A percentile compares a stretch with the other conserved stretches of the same genome.
These are phyloP conservation scores for Gasteruption jaculator DNA, from an alignment of 2,888 invertebrate genomes.

Conservation along the genomic window DNA sequence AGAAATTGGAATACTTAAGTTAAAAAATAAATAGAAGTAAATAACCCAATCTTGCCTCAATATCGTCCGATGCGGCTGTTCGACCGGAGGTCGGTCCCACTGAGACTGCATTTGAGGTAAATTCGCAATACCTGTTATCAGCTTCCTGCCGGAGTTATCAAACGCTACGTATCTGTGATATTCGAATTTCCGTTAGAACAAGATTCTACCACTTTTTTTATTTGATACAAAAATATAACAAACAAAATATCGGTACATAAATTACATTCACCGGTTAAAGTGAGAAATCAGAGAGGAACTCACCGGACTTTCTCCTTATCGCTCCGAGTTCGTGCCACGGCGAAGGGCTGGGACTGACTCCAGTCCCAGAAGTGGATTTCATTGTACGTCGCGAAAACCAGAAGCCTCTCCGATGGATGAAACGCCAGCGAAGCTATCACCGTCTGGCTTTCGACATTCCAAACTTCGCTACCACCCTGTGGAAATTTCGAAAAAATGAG, in stretches of 20 bases:
- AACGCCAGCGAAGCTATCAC: slow-evolving; percentile 84
- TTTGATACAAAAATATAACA: slow-evolving; percentile 7
- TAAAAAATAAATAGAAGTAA: too few species aligned
- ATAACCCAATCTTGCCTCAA: slow-evolving; percentile 28
- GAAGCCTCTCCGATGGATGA: slow-evolving; percentile 75
- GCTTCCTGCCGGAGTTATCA: slow-evolving; percentile 73
- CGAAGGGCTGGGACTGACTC: slow-evolving; percentile 72
- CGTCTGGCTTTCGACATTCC: slow-evolving; percentile 69
- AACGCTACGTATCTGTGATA: slow-evolving; percentile 75
- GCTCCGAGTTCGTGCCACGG: slow-evolving; percentile 69
- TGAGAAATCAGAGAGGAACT: slow-evolving; percentile 33
- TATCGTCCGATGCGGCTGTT: slow-evolving; percentile 27
- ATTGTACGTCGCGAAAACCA: slow-evolving; percentile 83
- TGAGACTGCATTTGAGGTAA: slow-evolving; percentile 52
- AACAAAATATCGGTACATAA: too few species aligned
- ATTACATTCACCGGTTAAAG: too few species aligned
- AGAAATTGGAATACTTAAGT: slow-evolving; percentile 1
- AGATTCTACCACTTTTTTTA: not conserved
- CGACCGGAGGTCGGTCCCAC: slow-evolving; percentile 52
- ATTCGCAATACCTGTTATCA: slow-evolving; percentile 81
- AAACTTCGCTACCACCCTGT: slow-evolving; percentile 82
- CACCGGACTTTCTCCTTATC: slow-evolving; percentile 79
- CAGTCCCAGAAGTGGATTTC: slow-evolving; percentile 88
- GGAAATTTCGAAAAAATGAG: too few species aligned
- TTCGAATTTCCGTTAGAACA: not conserved